Conservation (phyloP, 1,140 invertebrate genomes). For the Calycopis cecrops region DNA sequence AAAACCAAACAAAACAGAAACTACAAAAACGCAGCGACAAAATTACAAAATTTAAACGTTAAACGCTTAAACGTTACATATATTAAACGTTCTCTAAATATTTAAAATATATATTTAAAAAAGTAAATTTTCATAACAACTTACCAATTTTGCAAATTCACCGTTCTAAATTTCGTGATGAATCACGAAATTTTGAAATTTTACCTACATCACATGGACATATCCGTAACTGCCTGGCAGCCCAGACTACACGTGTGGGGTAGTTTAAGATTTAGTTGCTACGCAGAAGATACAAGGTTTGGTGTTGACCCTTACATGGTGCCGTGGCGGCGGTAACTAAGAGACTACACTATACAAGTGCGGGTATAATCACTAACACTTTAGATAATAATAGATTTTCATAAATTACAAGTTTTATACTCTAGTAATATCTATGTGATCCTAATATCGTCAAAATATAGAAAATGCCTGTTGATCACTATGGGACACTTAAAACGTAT, state of each 20-base stretch:
- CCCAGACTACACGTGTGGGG: neutral
- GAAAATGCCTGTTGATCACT: too few species aligned
- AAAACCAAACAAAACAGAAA: neutral
- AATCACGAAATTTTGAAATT: too few species aligned
- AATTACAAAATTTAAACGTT: conserved; percentile 1
- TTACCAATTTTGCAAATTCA: conserved; percentile 22
- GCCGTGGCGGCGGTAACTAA: conserved; percentile 55
- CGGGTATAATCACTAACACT: neutral
- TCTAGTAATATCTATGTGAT: conserved; percentile 8
- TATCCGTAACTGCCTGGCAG: too few species aligned
- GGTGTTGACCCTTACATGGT: conserved; percentile 62
- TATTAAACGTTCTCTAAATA: too few species aligned
- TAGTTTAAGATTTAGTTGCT: conserved; percentile 26
- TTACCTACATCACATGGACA: too few species aligned
- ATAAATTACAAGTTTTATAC: neutral
- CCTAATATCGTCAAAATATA: conserved; percentile 13
- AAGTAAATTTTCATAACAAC: conserved; percentile 15
- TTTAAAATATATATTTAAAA: too few species aligned
- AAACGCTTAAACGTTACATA: too few species aligned
- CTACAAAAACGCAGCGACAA: too few species aligned
- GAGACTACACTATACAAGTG: conserved; percentile 17
- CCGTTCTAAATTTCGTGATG: too few species aligned
- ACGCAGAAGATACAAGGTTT: conserved; percentile 35
- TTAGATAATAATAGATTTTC: conserved; percentile 1
- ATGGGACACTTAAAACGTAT: too few species aligned